Conservation (phyloP, 2,888 invertebrate genomes). For the Leucoptera coffeella region DNA sequence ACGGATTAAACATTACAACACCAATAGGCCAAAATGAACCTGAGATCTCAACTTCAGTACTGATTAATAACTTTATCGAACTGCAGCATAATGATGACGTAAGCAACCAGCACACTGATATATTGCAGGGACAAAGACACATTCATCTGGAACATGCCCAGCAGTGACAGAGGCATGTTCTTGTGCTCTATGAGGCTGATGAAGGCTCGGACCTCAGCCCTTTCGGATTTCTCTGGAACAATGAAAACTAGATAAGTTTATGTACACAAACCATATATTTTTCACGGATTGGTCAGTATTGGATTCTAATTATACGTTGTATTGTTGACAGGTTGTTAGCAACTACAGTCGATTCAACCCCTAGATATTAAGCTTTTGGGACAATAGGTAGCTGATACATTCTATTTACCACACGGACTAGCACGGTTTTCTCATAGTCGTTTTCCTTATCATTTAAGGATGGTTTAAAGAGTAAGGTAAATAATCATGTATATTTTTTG, state of each 20-base stretch:
- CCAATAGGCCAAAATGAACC: no score
- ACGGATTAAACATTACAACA: no score
- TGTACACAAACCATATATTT: background rate
- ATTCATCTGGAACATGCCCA: constrained; percentile 28
- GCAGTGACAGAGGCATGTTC: constrained; percentile 24
- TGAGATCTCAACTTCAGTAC: no score
- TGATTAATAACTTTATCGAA: constrained; percentile 24
- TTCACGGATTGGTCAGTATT: background rate
- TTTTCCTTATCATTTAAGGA: background rate
- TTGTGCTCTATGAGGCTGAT: constrained; percentile 24
- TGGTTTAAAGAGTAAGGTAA: no score
- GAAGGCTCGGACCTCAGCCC: constrained; percentile 23
- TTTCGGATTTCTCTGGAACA: constrained; percentile 22
- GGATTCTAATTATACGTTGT: background rate
- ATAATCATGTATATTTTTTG: no score
- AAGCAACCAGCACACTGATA: constrained; percentile 22
- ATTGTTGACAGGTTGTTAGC: background rate
- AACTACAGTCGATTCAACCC: background rate
- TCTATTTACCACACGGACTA: background rate
- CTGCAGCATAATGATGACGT: constrained; percentile 31
- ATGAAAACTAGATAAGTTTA: no score
- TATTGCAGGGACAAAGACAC: constrained; percentile 31
- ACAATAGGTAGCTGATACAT: background rate
- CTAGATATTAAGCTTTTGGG: background rate
- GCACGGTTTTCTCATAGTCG: background rate